Conservation (phyloP, 2,797 vertebrate species). For the Acipenser transmontanus region DNA sequence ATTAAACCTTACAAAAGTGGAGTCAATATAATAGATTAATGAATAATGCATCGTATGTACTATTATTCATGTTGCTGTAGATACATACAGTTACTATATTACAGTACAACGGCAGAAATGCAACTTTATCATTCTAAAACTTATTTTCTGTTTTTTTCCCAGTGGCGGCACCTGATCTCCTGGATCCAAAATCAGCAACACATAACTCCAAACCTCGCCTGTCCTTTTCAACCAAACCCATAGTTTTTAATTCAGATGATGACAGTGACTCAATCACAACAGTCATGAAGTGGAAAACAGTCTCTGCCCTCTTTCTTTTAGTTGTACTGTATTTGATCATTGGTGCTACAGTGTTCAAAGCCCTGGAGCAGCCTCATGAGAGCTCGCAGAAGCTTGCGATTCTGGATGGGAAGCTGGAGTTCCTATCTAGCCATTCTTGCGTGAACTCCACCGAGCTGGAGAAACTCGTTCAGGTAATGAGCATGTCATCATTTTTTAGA, state of each 20-base stretch:
- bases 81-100: background rate
- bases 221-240: constrained; percentile 85
- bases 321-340: constrained; percentile 93
- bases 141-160: constrained; percentile 29
- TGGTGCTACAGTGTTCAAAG: constrained; percentile 90
- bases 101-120: constrained; percentile 3
- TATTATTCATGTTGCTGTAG: background rate
- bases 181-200: constrained; percentile 90
- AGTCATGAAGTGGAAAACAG: constrained; percentile 99
- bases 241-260: constrained; percentile 75
- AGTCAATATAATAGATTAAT: background rate
- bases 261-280: constrained; percentile 74
- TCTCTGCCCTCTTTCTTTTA: constrained; percentile 91
- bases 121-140: constrained; percentile 27
- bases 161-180: constrained; percentile 97
- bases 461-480: constrained; percentile 83
- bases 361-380: constrained; percentile 90
- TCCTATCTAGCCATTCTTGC: constrained; percentile 77
- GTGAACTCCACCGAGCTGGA: constrained; percentile 89
- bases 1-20: background rate
- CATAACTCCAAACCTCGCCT: constrained; percentile 90
- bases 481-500: too few species aligned
- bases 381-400: constrained; percentile 79
- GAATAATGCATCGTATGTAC: background rate
- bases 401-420: constrained; percentile 78